Evolutionary conservation across 2,888 invertebrate genomes (phyloP), one percentile per base, ranked within the genome.

Genomic region (Parapristionchus giblindavisi): DNA sequence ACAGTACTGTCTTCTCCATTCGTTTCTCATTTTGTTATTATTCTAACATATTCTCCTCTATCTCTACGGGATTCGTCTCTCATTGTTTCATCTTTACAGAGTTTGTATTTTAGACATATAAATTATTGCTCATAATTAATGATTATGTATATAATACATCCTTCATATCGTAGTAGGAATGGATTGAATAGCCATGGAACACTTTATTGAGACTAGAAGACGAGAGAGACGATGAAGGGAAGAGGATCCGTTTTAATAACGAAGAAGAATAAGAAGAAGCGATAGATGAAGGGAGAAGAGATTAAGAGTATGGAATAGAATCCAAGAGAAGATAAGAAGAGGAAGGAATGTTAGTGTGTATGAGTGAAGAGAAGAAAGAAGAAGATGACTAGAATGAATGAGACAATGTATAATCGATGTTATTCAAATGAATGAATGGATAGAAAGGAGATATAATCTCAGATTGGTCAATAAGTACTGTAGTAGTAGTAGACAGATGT

Each of bases 291-390:
- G n/a, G n/a, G n/a, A n/a, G n/a, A n/a, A n/a, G n/a, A n/a, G n/a
- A n/a, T n/a, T n/a, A n/a, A n/a, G n/a, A n/a, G n/a, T n/a, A n/a
- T n/a, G n/a, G n/a, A n/a, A n/a, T n/a, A n/a, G n/a, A n/a, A n/a
- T n/a, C n/a, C n/a, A n/a, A n/a, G 63, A 63, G 63, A 63, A 40
- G 38, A 63, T 27, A 14, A 36, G 29, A 29, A 34, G 63, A 63
- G 27, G 40, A 27, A 63, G 63, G 63, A 63, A 63, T 63, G 63
- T 63, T 63, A 63, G 63, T 63, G 17, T n/a, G 40, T 27, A 63
- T 63, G 63, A 63, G 63, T 40, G 24, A 40, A 63, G 27, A 40
- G 63, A 63, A 36, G 63, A 40, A 43, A 17, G 17, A 63, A 24
- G 24, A 1, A 29, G 63, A 63, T 63, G 29, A 24, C 24, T 40